These are phyloP conservation scores for Callorhinus ursinus DNA, from an alignment of 2,113 vertebrate species.

Conservation along the genomic window DNA sequence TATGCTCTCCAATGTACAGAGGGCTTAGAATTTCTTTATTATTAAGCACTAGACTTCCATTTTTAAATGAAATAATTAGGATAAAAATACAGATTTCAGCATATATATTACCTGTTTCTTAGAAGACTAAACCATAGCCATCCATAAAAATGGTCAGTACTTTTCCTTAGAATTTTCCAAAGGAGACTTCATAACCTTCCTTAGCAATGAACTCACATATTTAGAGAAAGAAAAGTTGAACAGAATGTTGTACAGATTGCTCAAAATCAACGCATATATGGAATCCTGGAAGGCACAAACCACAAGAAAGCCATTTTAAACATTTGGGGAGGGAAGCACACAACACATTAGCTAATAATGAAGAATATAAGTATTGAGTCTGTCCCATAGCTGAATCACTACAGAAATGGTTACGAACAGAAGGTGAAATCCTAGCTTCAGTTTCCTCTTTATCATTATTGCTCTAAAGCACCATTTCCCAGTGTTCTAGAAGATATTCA, in stretches of 20 bases:
- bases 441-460: neutral
- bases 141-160: neutral
- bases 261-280: neutral
- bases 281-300: neutral
- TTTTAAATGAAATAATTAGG: neutral
- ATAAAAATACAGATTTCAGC: neutral
- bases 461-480: neutral
- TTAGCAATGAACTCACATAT: neutral
- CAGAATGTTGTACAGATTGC: neutral
- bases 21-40: neutral
- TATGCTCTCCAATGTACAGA: neutral
- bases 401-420: neutral
- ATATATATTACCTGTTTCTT: neutral
- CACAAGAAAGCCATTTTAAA: neutral
- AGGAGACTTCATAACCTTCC: neutral
- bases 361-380: neutral
- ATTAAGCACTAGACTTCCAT: neutral
- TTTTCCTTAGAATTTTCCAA: slow-evolving; percentile 32
- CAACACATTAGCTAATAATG: neutral
- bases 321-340: neutral
- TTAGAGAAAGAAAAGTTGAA: neutral
- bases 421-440: neutral
- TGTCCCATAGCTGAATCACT: neutral
- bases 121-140: neutral
- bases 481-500: neutral